Conservation (phyloP, 2,888 invertebrate species). For the Amphimallon solstitiale region DNA sequence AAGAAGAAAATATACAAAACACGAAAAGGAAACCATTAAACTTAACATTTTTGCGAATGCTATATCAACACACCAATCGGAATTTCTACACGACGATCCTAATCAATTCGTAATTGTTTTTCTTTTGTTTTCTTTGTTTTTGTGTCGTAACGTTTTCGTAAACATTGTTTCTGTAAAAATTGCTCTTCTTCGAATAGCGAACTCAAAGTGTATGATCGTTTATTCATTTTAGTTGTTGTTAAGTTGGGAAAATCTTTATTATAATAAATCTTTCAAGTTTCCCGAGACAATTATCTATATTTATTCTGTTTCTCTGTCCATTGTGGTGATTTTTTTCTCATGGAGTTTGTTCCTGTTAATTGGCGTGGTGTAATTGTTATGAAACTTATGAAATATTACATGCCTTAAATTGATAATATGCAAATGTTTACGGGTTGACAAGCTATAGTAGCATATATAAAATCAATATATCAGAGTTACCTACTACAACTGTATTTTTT, state of each 20-base stretch:
- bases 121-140: neutral
- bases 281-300: conserved; percentile 7
- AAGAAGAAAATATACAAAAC: neutral
- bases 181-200: neutral
- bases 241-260: neutral
- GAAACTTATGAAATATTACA: conserved; percentile 31
- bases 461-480: too few species aligned
- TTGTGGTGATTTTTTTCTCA: conserved; percentile 27
- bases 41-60: conserved; percentile 11
- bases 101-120: neutral
- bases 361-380: conserved; percentile 5
- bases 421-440: conserved; percentile 4
- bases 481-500: too few species aligned
- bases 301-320: conserved; percentile 23
- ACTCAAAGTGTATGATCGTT: neutral
- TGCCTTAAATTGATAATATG: conserved; percentile 28
- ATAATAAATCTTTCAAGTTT: conserved; percentile 28
- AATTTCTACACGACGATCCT: neutral
- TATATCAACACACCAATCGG: neutral
- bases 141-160: neutral
- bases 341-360: conserved; percentile 22
- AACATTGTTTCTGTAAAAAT: neutral
- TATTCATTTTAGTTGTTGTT: conserved; percentile 14
- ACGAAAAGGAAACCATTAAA: conserved; percentile 27
- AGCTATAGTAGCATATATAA: conserved; percentile 18